A percentile compares a stretch with the other conserved stretches of the same genome.
phyloP scores from a whole-genome alignment of 2,888 invertebrate genomes.

The Drepanosiphum platanoidis region DNA sequence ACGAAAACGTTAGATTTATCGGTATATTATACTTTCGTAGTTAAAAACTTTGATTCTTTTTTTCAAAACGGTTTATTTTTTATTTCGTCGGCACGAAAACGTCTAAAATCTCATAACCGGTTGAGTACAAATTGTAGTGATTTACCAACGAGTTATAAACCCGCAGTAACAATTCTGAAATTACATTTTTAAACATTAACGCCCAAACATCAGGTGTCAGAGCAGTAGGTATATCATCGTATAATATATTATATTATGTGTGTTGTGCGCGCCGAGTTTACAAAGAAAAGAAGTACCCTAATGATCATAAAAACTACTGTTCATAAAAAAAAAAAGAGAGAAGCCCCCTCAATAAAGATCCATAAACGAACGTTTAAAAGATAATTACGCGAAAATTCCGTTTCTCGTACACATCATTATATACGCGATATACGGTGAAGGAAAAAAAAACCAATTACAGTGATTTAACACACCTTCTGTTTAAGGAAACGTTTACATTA shows the following conservation, averaged over 20 bases:
- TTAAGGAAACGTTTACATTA: constrained; percentile 36
- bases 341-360: constrained; percentile 22
- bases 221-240: neutral
- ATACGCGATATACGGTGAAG: too few species aligned
- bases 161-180: constrained; percentile 36
- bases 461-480: constrained; percentile 56
- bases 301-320: constrained; percentile 37
- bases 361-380: constrained; percentile 52
- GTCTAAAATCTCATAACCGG: constrained; percentile 41
- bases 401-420: neutral
- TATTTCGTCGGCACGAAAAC: constrained; percentile 9
- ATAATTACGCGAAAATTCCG: constrained; percentile 35
- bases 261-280: neutral
- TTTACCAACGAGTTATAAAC: constrained; percentile 41
- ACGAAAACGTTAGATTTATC: neutral
- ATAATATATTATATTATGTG: too few species aligned
- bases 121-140: constrained; percentile 45
- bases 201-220: constrained; percentile 49
- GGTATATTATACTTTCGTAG: neutral
- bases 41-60: constrained; percentile 1
- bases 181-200: constrained; percentile 55
- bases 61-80: neutral
- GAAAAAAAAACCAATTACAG: constrained; percentile 45
- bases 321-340: neutral
- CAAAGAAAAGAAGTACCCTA: constrained; percentile 31